Percentiles rank a stretch among this genome's conserved stretches.
Evolutionary conservation across 2,797 vertebrate genomes (phyloP).

Genomic region (Menidia menidia): DNA sequence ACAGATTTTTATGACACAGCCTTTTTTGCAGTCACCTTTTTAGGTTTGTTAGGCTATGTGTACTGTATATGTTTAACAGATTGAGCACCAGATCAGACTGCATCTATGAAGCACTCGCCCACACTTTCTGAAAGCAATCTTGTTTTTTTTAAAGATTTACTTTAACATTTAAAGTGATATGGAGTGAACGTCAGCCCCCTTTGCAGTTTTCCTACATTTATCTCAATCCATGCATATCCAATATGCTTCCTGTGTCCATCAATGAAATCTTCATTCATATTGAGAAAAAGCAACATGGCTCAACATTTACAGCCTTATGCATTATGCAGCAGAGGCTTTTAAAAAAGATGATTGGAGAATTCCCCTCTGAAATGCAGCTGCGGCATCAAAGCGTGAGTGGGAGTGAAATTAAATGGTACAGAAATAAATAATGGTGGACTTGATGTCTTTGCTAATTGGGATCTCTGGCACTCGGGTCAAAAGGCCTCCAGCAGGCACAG

Average conservation of each 20-base stretch:
- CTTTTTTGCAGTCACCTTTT: constrained; percentile 22
- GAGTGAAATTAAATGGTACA: constrained; percentile 76
- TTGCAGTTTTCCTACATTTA: constrained; percentile 18
- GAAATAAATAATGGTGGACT: constrained; percentile 76
- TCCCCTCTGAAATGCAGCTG: constrained; percentile 72
- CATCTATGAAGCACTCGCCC: constrained; percentile 29
- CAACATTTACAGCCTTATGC: constrained; percentile 72
- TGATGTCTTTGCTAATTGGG: constrained; percentile 79
- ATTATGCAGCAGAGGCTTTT: constrained; percentile 72
- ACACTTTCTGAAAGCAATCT: constrained; percentile 10
- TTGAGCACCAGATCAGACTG: constrained; percentile 2
- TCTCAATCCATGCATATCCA: constrained; percentile 12
- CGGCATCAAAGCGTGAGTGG: constrained; percentile 74
- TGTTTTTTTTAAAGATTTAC: constrained; percentile 32
- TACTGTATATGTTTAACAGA: constrained; percentile 16
- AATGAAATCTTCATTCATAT: constrained; percentile 51
- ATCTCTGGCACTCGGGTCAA: constrained; percentile 69
- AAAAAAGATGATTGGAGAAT: constrained; percentile 75
- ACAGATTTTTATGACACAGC: constrained; percentile 1
- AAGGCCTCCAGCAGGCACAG: constrained; percentile 41
- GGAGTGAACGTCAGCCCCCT: constrained; percentile 11
- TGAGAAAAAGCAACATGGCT: constrained; percentile 51
- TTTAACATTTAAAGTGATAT: constrained; percentile 24
- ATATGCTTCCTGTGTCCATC: constrained; percentile 35
- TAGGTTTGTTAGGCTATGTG: constrained; percentile 6